Base-by-base conservation (phyloP, 2,888 invertebrate genomes). In the Laothoe populi region DNA sequence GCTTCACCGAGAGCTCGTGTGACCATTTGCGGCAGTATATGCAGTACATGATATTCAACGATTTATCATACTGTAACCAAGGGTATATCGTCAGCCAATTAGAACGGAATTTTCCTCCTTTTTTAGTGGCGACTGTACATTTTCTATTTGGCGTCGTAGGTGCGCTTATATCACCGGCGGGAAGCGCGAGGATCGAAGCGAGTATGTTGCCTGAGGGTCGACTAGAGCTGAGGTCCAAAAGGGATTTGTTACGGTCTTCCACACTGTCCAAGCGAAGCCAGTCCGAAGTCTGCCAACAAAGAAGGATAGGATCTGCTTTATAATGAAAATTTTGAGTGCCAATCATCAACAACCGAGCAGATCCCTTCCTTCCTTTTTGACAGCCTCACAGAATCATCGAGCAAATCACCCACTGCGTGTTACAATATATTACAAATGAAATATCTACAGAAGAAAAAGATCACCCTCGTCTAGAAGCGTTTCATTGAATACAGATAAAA, bases 1-100 rank as follows among this genome's bases (percentile, higher is more conserved):
- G 94, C 74, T 95, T 95, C 66, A 95, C 95, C 13, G 95, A 95
- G 70, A 80, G 66, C 57, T 80, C 77, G 57, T 94, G 93, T 60
- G 95, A 95, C 96, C 96, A 96, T 74, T 95, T 95, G 66, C 96
- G 93, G 76, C 96, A 96, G 74, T 94, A 95, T 72, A 94, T 95
- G 81, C 96, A 96, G 81, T 90, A 96, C 96, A 96, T 96, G 19
- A 94, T 93, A 73, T 96, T 95, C 62, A 92, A 93, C 46, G 83
- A 77, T 74, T 95, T 94, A 73, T 96, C 96, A 73, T 95, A 96
- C 74, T 95, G 94, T 65, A 96, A 83, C 96, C 96, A 96, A n/a
- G 94, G 93, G 79, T 95, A 96, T 26, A 94, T 92, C 53, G 95
- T 93, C 38, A 96, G 84, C 96, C 96, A 96, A 70, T 93, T 94